Evolutionary conservation across 2,888 invertebrate species (phyloP).

Genomic region (Apamea sordens): DNA sequence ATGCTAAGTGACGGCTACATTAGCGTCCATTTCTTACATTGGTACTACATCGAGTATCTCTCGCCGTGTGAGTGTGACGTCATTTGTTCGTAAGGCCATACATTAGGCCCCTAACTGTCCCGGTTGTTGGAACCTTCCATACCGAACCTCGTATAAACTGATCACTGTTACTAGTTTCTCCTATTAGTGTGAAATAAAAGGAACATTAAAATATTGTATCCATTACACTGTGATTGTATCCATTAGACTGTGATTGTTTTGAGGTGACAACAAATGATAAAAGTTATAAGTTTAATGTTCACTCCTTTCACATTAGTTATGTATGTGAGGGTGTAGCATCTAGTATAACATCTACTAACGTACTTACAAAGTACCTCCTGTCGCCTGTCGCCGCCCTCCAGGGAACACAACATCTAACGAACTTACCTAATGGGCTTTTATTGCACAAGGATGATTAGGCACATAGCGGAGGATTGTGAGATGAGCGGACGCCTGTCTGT

Average conservation of each 20-base stretch:
- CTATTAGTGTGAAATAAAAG: conserved; percentile 8
- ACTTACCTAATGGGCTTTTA: neutral
- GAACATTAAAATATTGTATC: conserved; percentile 10
- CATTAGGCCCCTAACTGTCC: conserved; percentile 45
- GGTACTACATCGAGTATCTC: neutral
- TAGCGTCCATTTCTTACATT: neutral
- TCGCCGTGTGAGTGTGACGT: conserved; percentile 4
- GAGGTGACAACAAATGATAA: neutral
- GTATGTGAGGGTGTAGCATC: neutral
- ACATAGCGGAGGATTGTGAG: neutral
- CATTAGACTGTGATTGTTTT: neutral
- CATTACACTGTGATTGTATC: neutral
- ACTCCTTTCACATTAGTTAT: neutral
- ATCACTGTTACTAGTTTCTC: conserved; percentile 25
- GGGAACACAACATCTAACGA: neutral
- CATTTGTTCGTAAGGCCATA: conserved; percentile 39
- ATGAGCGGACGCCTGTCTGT: too few relatives aligned
- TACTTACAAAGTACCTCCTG: too few relatives aligned
- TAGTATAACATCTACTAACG: neutral
- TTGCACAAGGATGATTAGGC: neutral
- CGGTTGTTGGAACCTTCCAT: conserved; percentile 18
- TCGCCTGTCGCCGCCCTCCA: neutral
- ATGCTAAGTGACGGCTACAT: neutral
- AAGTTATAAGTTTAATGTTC: neutral
- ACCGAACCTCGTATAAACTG: conserved; percentile 29